phyloP scores from a whole-genome alignment of 2,888 invertebrate genomes.

The Drosophila anomalipes region DNA sequence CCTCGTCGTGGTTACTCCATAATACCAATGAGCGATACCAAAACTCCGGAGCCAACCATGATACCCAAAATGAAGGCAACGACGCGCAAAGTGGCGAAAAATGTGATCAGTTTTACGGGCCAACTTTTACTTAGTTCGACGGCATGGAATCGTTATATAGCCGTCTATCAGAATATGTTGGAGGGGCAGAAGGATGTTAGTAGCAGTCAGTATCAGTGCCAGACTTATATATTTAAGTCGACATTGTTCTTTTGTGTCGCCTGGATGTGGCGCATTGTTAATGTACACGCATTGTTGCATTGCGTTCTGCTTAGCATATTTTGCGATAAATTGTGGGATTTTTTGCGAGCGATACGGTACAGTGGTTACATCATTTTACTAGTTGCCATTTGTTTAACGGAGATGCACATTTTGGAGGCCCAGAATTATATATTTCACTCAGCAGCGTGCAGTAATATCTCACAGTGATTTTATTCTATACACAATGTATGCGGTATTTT shows the following conservation, averaged over 20 bases:
- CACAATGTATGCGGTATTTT: conserved; percentile 57
- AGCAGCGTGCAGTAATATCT: conserved; percentile 84
- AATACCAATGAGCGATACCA: conserved; percentile 86
- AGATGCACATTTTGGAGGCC: conserved; percentile 89
- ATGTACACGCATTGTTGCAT: conserved; percentile 92
- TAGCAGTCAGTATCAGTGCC: conserved; percentile 86
- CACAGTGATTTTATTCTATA: conserved; percentile 83
- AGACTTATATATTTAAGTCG: conserved; percentile 89
- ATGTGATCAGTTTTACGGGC: conserved; percentile 89
- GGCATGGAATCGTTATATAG: conserved; percentile 94
- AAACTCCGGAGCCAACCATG: conserved; percentile 86
- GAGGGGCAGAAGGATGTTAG: conserved; percentile 89
- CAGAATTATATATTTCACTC: conserved; percentile 87
- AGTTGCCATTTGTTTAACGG: conserved; percentile 89
- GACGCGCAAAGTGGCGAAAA: conserved; percentile 88
- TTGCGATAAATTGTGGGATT: conserved; percentile 93
- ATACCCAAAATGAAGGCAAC: conserved; percentile 89
- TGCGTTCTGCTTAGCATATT: conserved; percentile 91
- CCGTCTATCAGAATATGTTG: conserved; percentile 91
- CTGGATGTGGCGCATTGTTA: conserved; percentile 91
- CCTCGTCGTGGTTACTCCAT: conserved; percentile 91
- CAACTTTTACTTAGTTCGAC: conserved; percentile 91
- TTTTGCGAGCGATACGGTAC: conserved; percentile 90
- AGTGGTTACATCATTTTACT: conserved; percentile 90
- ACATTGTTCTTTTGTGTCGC: conserved; percentile 90